Percentiles rank a stretch among this genome's conserved stretches.
These are phyloP conservation scores for Hyppa rectilinea DNA, from an alignment of 2,888 invertebrate species.

Conservation along the genomic window DNA sequence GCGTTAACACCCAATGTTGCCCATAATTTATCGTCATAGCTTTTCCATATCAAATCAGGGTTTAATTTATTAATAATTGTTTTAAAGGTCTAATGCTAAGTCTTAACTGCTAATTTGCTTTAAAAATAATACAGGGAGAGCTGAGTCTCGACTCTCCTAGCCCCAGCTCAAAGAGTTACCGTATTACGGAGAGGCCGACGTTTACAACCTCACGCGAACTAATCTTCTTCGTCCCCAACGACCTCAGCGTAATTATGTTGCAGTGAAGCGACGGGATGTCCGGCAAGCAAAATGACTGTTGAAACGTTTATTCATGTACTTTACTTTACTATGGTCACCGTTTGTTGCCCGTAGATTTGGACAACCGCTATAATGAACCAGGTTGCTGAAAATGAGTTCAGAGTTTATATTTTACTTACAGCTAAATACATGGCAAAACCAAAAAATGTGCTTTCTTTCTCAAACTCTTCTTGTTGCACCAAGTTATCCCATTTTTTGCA, in stretches of 20 bases:
- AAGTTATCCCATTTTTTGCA: too few species aligned
- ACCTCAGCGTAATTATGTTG: conserved; percentile 51
- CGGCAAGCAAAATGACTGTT: conserved; percentile 26
- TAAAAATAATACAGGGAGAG: too few species aligned
- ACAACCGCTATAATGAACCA: conserved; percentile 13
- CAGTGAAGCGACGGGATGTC: conserved; percentile 28
- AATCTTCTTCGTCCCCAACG: conserved; percentile 57
- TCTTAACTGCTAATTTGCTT: too few species aligned
- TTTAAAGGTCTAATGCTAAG: too few species aligned
- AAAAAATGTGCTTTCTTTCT: too few species aligned
- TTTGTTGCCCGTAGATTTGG: conserved; percentile 9
- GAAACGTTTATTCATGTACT: conserved; percentile 5
- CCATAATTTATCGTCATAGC: too few species aligned
- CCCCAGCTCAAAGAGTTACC: conserved; percentile 49
- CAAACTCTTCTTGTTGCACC: too few species aligned
- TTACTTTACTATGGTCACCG: conserved; percentile 8
- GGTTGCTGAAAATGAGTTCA: neutral
- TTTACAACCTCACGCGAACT: conserved; percentile 50
- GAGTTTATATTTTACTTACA: neutral
- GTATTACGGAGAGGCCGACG: conserved; percentile 17
- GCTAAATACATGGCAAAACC: too few species aligned
- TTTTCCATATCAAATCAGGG: too few species aligned
- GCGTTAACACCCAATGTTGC: too few species aligned
- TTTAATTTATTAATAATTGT: too few species aligned
- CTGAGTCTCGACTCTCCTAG: too few species aligned